phyloP scores from a whole-genome alignment of 2,888 invertebrate genomes.

The Amphipyra berbera region DNA sequence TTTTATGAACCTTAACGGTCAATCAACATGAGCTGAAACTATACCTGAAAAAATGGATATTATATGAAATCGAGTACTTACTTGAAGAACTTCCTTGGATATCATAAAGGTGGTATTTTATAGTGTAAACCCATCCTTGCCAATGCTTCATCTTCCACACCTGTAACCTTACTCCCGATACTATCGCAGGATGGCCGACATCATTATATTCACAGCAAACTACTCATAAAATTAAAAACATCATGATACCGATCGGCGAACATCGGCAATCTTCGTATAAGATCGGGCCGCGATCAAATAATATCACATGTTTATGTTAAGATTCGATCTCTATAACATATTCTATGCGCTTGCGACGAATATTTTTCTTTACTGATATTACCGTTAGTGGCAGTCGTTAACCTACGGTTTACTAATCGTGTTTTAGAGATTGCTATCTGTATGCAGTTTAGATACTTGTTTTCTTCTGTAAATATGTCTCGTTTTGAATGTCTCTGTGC shows the following conservation, averaged over 20 bases:
- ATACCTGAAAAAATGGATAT: too few species aligned
- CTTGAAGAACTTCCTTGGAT: neutral
- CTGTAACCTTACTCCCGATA: slow-evolving; percentile 38
- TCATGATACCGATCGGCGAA: slow-evolving; percentile 71
- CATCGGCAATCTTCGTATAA: slow-evolving; percentile 72
- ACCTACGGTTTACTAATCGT: slow-evolving; percentile 56
- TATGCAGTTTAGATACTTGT: slow-evolving; percentile 48
- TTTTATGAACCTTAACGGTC: too few species aligned
- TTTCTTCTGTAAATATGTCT: slow-evolving; percentile 39
- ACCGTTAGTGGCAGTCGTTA: slow-evolving; percentile 58
- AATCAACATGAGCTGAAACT: too few species aligned
- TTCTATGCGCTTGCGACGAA: slow-evolving; percentile 61
- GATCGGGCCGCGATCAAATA: slow-evolving; percentile 76
- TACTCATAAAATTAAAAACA: slow-evolving; percentile 76
- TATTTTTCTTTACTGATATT: slow-evolving; percentile 62
- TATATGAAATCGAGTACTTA: too few species aligned
- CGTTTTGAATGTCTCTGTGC: slow-evolving; percentile 20
- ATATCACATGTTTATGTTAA: slow-evolving; percentile 78
- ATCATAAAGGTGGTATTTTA: neutral
- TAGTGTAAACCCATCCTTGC: neutral
- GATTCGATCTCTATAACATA: slow-evolving; percentile 75
- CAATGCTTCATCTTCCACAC: slow-evolving; percentile 16
- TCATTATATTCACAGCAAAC: slow-evolving; percentile 66
- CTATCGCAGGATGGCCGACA: slow-evolving; percentile 38
- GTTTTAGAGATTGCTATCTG: slow-evolving; percentile 58